Percentiles rank a stretch among this genome's conserved stretches.
These are phyloP conservation scores for Gephyroberyx darwinii DNA, from an alignment of 2,797 vertebrate species.

Conservation along the genomic window DNA sequence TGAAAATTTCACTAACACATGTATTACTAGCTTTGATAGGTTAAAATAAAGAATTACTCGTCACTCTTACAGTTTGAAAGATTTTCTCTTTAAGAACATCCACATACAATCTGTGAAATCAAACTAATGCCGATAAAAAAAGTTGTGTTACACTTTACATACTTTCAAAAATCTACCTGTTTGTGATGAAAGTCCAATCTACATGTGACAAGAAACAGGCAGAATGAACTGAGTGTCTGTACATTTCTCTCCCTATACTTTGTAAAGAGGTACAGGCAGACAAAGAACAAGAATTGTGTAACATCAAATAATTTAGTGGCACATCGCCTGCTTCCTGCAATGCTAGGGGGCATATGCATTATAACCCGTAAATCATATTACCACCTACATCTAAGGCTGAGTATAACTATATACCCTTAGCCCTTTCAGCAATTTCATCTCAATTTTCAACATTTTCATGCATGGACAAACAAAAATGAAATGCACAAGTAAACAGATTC, in stretches of 20 bases:
- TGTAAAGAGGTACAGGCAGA: slow-evolving; percentile 37
- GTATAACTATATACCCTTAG: slow-evolving; percentile 63
- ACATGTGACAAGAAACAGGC: slow-evolving; percentile 30
- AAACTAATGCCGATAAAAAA: slow-evolving; percentile 28
- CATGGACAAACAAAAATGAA: slow-evolving; percentile 38
- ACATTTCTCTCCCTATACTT: slow-evolving; percentile 42
- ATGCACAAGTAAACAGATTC: slow-evolving; percentile 30
- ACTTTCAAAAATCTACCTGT: slow-evolving; percentile 66
- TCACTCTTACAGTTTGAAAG: slow-evolving; percentile 23
- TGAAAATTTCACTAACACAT: slow-evolving; percentile 9
- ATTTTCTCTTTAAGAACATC: slow-evolving; percentile 19
- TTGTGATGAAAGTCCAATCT: slow-evolving; percentile 51
- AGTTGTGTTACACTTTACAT: slow-evolving; percentile 39
- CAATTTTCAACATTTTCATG: slow-evolving; percentile 36
- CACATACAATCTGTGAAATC: slow-evolving; percentile 22
- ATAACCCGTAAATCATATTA: slow-evolving; percentile 57
- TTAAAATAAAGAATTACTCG: slow-evolving; percentile 9
- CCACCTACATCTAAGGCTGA: slow-evolving; percentile 63
- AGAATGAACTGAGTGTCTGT: slow-evolving; percentile 20
- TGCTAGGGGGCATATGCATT: slow-evolving; percentile 1
- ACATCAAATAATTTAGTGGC: slow-evolving; percentile 45
- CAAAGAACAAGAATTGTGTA: slow-evolving; percentile 32
- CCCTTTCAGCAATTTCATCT: slow-evolving; percentile 63
- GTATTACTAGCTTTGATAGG: slow-evolving; percentile 16
- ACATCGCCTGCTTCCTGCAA: slow-evolving; percentile 56